Base-by-base conservation (phyloP, 1,140 invertebrate species). In the Pentalonia nigronervosa region DNA sequence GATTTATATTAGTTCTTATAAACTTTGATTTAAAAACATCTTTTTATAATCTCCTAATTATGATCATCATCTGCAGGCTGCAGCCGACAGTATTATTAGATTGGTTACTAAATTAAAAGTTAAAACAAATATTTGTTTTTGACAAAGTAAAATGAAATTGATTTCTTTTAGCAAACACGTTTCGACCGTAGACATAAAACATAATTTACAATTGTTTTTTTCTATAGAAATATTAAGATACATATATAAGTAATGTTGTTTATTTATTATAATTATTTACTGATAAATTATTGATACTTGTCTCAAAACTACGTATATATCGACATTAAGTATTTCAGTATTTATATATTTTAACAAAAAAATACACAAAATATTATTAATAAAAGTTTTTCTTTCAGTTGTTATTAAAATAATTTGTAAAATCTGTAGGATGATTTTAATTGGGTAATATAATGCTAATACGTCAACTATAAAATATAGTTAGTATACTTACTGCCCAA, bases 71-170 rank as follows among this genome's bases (percentile, higher is more conserved):
- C 9, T 67, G 11, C 30, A 30, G 30, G 60, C 30, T 67, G 11
- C 30, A 30, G 14, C 11, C 30, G 11, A 67, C 25, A 67, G 30
- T n/a, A n/a, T 67, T 67, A n/a, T 30, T 30, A 3, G 9, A 67
- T 67, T 67, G 60, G 60, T n/a, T 67, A n/a, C 60, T n/a, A 67
- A 67, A n/a, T 67, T 67, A 67, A 67, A 67, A 67, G 60, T 67
- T n/a, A 67, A 67, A 30, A 67, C 60, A n/a, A 67, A n/a, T 67
- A 67, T 67, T 67, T 67, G 30, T 30, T 67, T n/a, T 67, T 67
- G 9, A 67, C 30, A 67, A 67, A 60, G 25, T 60, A 7, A 67
- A 67, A 67, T 67, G 9, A 67, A 30, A 60, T 60, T 25, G 1
- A 60, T 56, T 60, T 60, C 25, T 60, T 67, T 4, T 30, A 14